Conservation (phyloP, 2,888 invertebrate genomes). For the Camponotus fellah region DNA sequence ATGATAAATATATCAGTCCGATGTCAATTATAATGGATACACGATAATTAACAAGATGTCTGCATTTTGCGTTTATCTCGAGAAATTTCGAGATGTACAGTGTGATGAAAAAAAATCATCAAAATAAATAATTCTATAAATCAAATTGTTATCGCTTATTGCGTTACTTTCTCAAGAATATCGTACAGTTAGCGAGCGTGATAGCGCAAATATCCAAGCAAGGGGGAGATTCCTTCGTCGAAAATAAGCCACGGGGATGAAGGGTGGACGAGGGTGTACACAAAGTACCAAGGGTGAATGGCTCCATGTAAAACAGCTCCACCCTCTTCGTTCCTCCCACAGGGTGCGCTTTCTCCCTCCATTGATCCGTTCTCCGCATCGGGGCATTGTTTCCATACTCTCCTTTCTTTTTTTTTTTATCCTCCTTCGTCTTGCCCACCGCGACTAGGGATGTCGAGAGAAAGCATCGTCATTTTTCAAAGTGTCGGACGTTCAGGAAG, state of each 20-base stretch:
- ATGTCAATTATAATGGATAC: neutral
- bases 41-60: neutral
- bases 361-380: conserved; percentile 57
- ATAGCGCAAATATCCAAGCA: conserved; percentile 57
- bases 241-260: conserved; percentile 73
- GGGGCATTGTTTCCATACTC: conserved; percentile 70
- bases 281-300: conserved; percentile 72
- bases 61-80: neutral
- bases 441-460: conserved; percentile 62
- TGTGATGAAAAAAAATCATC: neutral
- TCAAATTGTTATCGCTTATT: neutral
- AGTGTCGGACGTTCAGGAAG: conserved; percentile 73
- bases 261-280: conserved; percentile 64
- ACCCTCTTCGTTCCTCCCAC: conserved; percentile 53
- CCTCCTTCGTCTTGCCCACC: conserved; percentile 47
- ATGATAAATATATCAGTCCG: neutral
- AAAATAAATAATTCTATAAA: neutral
- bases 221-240: conserved; percentile 61
- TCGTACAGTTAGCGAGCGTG: conserved; percentile 56
- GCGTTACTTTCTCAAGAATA: conserved; percentile 36
- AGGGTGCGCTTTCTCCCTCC: conserved; percentile 22
- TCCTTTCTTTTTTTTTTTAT: conserved; percentile 5
- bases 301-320: conserved; percentile 71
- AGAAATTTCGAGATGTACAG: neutral
- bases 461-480: conserved; percentile 79